Percentiles rank a stretch among this genome's conserved stretches.
Conservation (phyloP, 2,113 vertebrate species). For the Tetraodon nigroviridis region DNA sequence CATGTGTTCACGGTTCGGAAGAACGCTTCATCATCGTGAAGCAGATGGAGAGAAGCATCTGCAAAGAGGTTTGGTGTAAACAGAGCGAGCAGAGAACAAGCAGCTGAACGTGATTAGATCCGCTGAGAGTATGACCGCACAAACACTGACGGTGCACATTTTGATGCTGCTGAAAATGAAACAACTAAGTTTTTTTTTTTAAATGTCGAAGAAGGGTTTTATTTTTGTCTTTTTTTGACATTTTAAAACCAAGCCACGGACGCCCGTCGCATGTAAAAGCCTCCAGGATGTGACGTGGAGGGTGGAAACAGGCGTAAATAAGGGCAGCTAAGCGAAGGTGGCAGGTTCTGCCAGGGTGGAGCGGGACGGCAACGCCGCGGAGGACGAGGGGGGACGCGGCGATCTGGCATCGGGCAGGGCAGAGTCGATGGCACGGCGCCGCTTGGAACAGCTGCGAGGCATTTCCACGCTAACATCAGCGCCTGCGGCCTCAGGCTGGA, state of each 20-base stretch:
- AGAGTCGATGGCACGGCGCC: conserved; percentile 55
- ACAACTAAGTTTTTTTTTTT: too few species aligned
- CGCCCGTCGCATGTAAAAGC: background rate
- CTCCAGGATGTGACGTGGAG: conserved; percentile 15
- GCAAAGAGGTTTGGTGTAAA: background rate
- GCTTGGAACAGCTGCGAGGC: conserved; percentile 76
- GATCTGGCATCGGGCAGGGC: conserved; percentile 52
- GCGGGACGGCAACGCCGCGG: conserved; percentile 20
- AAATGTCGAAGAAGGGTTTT: too few species aligned
- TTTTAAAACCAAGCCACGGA: too few species aligned
- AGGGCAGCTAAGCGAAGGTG: background rate
- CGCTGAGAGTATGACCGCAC: background rate
- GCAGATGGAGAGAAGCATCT: too few species aligned
- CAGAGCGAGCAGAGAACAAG: conserved; percentile 41
- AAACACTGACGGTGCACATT: too few species aligned
- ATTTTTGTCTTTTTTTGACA: too few species aligned
- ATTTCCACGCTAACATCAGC: conserved; percentile 78
- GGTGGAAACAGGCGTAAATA: conserved; percentile 23
- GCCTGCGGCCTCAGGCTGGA: conserved; percentile 71
- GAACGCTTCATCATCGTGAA: too few species aligned
- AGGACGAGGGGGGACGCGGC: conserved; percentile 31
- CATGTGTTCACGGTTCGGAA: too few species aligned
- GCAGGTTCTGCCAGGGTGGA: background rate
- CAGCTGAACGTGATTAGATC: conserved; percentile 63
- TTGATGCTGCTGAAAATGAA: too few species aligned